Conservation (phyloP, 2,797 vertebrate species). For the Urosaurus nigricauda region DNA sequence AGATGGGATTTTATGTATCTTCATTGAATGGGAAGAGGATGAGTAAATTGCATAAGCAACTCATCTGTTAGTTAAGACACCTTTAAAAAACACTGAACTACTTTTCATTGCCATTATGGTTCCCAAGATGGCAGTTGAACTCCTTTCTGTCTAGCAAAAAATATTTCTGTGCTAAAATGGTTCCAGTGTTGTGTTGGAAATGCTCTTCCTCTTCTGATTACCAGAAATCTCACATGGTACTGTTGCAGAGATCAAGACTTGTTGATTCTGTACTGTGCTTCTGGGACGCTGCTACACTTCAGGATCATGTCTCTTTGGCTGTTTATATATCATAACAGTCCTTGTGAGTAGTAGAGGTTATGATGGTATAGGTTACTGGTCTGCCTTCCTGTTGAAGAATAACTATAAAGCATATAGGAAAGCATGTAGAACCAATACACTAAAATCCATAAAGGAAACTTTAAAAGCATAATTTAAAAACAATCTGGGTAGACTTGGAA, state of each 20-base stretch:
- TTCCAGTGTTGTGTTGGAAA: background rate
- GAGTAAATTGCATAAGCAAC: constrained; percentile 31
- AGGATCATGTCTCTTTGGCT: background rate
- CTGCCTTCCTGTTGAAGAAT: background rate
- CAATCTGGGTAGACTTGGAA: no score
- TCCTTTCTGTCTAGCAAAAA: constrained; percentile 6
- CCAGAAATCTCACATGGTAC: constrained; percentile 11
- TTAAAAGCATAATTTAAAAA: no score
- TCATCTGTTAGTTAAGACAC: constrained; percentile 17
- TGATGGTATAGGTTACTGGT: background rate
- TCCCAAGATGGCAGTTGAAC: constrained; percentile 30
- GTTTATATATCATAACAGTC: background rate
- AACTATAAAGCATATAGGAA: no score
- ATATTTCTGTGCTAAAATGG: constrained; percentile 25
- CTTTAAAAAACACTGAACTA: constrained; percentile 9
- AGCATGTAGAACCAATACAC: no score
- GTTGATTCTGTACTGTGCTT: background rate
- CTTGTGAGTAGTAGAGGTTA: background rate
- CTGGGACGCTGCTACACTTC: background rate
- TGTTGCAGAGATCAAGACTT: background rate
- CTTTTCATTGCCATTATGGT: constrained; percentile 45
- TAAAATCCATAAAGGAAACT: no score
- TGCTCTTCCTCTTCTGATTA: background rate
- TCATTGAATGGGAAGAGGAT: constrained; percentile 1
- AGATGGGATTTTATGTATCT: constrained; percentile 56